Percentiles rank a stretch among this genome's conserved stretches.
phyloP scores from a whole-genome alignment of 1,140 invertebrate genomes.

The Aphelenchoides fujianensis region DNA sequence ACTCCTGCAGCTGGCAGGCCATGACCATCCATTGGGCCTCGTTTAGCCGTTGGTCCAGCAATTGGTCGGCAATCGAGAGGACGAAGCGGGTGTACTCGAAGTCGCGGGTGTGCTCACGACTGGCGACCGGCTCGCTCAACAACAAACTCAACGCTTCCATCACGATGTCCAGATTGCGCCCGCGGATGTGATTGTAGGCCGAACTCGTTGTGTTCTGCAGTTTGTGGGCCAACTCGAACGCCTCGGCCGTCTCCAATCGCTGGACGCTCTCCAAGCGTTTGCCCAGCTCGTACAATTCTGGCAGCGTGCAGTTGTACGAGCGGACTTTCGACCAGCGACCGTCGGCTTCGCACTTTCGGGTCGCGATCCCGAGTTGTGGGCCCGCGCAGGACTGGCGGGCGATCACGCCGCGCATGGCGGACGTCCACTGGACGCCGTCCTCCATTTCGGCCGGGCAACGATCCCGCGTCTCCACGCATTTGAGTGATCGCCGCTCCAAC shows the following conservation, averaged over 20 bases:
- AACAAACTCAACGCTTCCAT: slow-evolving; percentile 9
- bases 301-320: slow-evolving; percentile 52
- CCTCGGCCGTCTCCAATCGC: too few species aligned
- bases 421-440: slow-evolving; percentile 56
- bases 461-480: slow-evolving; percentile 45
- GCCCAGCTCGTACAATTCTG: slow-evolving; percentile 44
- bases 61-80: slow-evolving; percentile 19
- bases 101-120: slow-evolving; percentile 28
- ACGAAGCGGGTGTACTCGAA: slow-evolving; percentile 37
- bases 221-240: not conserved
- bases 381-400: slow-evolving; percentile 51
- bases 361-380: slow-evolving; percentile 54
- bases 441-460: slow-evolving; percentile 57
- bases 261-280: too few species aligned
- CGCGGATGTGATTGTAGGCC: slow-evolving; percentile 23
- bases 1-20: slow-evolving; percentile 25
- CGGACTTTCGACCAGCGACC: slow-evolving; percentile 45
- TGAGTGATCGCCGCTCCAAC: slow-evolving; percentile 46
- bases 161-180: slow-evolving; percentile 20
- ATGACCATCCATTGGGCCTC: slow-evolving; percentile 34
- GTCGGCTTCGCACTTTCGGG: slow-evolving; percentile 38
- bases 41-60: slow-evolving; percentile 32
- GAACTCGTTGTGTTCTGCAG: not conserved
- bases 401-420: slow-evolving; percentile 40
- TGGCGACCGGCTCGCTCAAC: slow-evolving; percentile 8